Evolutionary conservation across 2,797 vertebrate genomes (phyloP), one percentile per base, ranked within the genome.

Genomic region (Sylvilagus floridanus): DNA sequence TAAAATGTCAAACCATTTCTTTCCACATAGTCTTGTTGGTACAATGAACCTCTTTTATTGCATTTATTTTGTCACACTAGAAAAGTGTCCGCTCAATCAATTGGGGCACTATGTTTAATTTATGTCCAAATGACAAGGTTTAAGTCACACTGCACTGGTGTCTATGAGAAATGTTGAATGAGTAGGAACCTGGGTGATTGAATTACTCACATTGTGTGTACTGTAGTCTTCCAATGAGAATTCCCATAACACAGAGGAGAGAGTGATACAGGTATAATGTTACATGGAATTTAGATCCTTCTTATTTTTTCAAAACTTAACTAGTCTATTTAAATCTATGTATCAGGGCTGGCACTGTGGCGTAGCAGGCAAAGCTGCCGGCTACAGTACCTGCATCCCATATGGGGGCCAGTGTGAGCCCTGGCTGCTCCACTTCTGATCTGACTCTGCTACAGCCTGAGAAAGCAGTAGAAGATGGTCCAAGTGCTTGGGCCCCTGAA

Each of bases 1-100:
- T 91, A 94, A 97, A 96, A 84, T 68, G 76, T 63, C 91, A 97
- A 96, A 68, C 19, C 26, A 54, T 93, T 92, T 91, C 71, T 87
- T 90, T 79, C 75, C 47, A 42, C 63, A 42, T 57, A 30, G 63
- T 13, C 69, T 21, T 79, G 0, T 66, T n/a, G 66, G 50, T 88
- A 91, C 73, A 97, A 89, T 17, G 52, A 96, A 83, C 57, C 69
- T 82, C 82, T 94, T 95, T 83, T 37, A 76, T 2, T 84, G 12
- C 3, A 42, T 71, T 32, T 32, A 32, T 84, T 24, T 60, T 52
- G 0, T 75, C 68, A 82, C 2, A 30, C 47, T 76, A 88, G 65
- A 84, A 93, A 85, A 66, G 17, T 4, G 24, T 42, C 19, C 16
- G 79, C 16, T 88, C 12, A 22, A 11, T 14, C 26, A 28, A 6